Percentiles rank a stretch among this genome's conserved stretches.
phyloP scores from a whole-genome alignment of 2,113 vertebrate genomes.

The Leptobrachium ailaonicum region DNA sequence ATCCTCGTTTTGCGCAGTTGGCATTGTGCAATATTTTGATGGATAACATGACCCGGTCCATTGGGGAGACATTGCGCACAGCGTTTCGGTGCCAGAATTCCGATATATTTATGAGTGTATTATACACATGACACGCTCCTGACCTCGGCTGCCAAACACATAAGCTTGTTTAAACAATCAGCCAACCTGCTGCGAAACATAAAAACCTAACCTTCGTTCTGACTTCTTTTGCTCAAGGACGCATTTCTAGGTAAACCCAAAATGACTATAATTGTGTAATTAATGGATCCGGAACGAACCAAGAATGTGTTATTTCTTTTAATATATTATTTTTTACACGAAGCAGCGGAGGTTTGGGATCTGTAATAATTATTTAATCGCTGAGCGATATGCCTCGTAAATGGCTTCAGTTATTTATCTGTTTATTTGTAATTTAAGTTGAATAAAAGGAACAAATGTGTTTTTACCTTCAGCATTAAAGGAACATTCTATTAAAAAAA shows the following conservation, averaged over 20 bases:
- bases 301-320: conserved; percentile 1
- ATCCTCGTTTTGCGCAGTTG: not conserved
- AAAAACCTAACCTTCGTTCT: not conserved
- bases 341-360: not conserved
- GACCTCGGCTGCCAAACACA: conserved; percentile 3
- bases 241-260: conserved; percentile 1
- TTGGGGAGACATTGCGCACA: not conserved
- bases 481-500: too few species aligned
- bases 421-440: too few species aligned
- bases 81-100: not conserved
- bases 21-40: not conserved
- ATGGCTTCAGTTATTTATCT: too few species aligned
- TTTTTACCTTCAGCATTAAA: too few species aligned
- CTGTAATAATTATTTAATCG: not conserved
- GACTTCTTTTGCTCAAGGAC: not conserved
- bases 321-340: not conserved
- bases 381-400: not conserved
- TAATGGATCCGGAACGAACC: not conserved
- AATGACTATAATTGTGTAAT: conserved; percentile 17
- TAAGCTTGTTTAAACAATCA: conserved; percentile 10
- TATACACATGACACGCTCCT: not conserved
- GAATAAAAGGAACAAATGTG: too few species aligned
- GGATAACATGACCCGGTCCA: conserved; percentile 1
- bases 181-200: not conserved
- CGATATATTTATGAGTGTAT: not conserved